Base-by-base conservation (phyloP, 1,140 invertebrate genomes). In the Plectrocnemia conspersa region DNA sequence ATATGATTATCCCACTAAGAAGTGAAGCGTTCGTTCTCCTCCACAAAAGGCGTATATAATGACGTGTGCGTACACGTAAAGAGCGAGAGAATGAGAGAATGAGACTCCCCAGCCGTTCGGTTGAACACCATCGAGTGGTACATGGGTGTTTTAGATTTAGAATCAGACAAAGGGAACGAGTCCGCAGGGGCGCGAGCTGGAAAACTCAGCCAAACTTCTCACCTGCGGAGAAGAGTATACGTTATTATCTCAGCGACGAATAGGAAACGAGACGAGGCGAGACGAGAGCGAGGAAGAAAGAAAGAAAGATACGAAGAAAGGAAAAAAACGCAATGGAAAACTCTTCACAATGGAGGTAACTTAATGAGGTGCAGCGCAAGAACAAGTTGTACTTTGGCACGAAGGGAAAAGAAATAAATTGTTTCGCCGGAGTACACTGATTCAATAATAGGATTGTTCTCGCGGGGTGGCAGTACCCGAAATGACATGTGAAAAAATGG, bases 361-460 rank as follows among this genome's bases (percentile, higher is more conserved):
- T 54, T 54, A 54, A 54, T 54, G 52, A 54, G 42, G 52, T 54
- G 52, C 42, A 45, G 52, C 42, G 40, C 35, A 54, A 36, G 52
- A 54, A 54, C 18, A 47, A 47, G 24, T 47, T 47, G 42, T 45
- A 22, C 23, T 23, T 16, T 9, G 38, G 38, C n/a, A 41, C 42
- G 44, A 47, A 27, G 19, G 44, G 44, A 7, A 46, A 21, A 19
- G 45, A 32, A 48, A 48, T 48, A 48, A 48, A 48, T 48, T 48
- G 46, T 48, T 48, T 48, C 23, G 15, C 18, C 18, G 15, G 40
- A 42, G 7, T 19, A 42, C 10, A 23, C 3, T 19, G 21, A 23
- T 45, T 3, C 42, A 2, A 23, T 23, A 41, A 4, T 18, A 41
- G 11, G 21, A 41, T 21, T n/a, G n/a, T n/a, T n/a, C n/a, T n/a